These are phyloP conservation scores for Aphrophora alni DNA, from an alignment of 2,888 invertebrate genomes.

Conservation along the genomic window DNA sequence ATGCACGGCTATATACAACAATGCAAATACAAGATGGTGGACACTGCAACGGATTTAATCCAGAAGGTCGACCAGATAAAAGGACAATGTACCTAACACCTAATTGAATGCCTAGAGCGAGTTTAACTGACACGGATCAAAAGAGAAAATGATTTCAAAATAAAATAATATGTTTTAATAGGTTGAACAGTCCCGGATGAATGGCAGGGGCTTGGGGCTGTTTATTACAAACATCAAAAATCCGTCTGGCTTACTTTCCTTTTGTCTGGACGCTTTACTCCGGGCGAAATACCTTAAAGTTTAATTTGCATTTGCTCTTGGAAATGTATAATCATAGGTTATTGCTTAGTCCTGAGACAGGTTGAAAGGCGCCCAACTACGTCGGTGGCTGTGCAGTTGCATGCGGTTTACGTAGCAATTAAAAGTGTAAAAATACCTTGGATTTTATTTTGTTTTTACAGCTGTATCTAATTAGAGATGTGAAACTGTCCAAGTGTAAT, in stretches of 20 bases:
- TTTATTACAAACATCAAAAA: neutral
- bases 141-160: conserved; percentile 1
- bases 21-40: conserved; percentile 9
- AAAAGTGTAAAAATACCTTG: no score
- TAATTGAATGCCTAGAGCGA: neutral
- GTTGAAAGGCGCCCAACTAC: neutral
- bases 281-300: neutral
- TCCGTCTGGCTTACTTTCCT: neutral
- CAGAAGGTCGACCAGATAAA: neutral
- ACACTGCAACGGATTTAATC: conserved; percentile 9
- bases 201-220: neutral
- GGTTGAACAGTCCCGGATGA: neutral
- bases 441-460: no score
- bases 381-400: neutral
- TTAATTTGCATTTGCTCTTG: conserved; percentile 9
- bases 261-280: neutral
- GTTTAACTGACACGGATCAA: neutral
- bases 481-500: no score
- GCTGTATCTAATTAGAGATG: no score
- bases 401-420: neutral
- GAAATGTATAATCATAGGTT: neutral
- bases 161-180: neutral
- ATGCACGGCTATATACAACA: conserved; percentile 9
- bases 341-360: neutral
- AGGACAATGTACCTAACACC: neutral